Base-by-base conservation (phyloP, 2,888 invertebrate species). In the Ptychoptera albimana region DNA sequence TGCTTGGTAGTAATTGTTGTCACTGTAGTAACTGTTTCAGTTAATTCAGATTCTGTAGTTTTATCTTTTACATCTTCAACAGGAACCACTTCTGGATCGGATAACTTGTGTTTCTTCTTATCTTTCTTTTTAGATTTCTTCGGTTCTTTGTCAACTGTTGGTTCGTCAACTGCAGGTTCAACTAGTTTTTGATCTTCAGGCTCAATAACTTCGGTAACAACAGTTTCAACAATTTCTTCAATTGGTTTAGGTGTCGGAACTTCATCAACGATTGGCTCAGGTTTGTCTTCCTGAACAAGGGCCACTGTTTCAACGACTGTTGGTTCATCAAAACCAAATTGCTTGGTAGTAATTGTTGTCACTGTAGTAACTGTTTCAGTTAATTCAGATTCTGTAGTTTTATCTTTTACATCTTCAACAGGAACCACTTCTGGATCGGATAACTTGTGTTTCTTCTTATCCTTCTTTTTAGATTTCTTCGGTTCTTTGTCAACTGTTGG, bases 61-160 rank as follows among this genome's bases (percentile, higher is more conserved):
- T n/a, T n/a, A n/a, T n/a, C n/a, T n/a, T n/a, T n/a, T n/a, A n/a
- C 32, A 14, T n/a, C 7, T 31, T 14, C 32, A 1, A 14, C n/a
- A 23, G 31, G 9, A 31, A 30, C 11, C 31, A 37, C 29, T 36
- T 44, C 32, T 12, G 31, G 23, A 14, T 41, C 43, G 2, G 14
- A 34, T 15, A 37, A 8, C 12, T 36, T 31, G 11, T 13, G 10
- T 14, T 4, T 45, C 42, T 37, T 7, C n/a, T 37, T 42, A 31
- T 37, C 43, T 15, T 50, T 52, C 11, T 41, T 16, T 5, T 50
- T 49, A 8, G 41, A 39, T 42, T 40, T 46, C 1, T 51, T 48
- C 36, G 55, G 55, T 23, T 54, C 59, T 2, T 58, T 54, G 13
- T 52, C n/a, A n/a, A n/a, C n/a, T n/a, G n/a, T n/a, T n/a, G n/a